These are phyloP conservation scores for Sceloporus tristichus DNA, from an alignment of 2,113 vertebrate genomes.

Conservation along the genomic window DNA sequence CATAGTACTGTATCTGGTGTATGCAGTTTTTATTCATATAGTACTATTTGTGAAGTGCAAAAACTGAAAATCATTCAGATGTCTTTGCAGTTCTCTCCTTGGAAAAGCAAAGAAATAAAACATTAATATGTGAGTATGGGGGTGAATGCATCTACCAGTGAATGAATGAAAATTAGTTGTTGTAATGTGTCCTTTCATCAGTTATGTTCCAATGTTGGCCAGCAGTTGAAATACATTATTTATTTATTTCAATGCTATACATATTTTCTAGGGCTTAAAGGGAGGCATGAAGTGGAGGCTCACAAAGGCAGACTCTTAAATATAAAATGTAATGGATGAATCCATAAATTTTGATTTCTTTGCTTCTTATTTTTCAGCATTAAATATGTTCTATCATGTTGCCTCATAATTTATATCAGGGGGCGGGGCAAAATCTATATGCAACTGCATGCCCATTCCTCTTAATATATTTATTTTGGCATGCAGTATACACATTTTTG, in stretches of 20 bases:
- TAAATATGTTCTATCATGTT: not conserved
- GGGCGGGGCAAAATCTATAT: no score
- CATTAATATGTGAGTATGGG: not conserved
- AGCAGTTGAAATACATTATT: not conserved
- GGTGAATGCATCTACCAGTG: not conserved
- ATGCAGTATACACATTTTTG: not conserved
- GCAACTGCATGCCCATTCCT: not conserved
- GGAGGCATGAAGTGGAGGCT: not conserved
- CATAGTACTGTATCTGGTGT: conserved; percentile 49
- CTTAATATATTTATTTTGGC: not conserved
- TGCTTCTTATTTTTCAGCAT: not conserved
- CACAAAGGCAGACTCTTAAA: not conserved
- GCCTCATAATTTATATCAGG: not conserved
- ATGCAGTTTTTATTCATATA: conserved; percentile 36
- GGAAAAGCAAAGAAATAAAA: conserved; percentile 44
- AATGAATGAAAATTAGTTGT: conserved; percentile 1
- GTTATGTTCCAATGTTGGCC: not conserved
- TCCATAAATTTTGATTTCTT: not conserved
- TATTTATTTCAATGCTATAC: not conserved
- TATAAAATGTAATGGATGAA: not conserved
- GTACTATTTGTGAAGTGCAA: conserved; percentile 36
- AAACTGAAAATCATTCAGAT: conserved; percentile 41
- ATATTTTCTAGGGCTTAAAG: not conserved
- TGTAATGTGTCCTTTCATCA: conserved; percentile 20
- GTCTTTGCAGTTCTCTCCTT: conserved; percentile 46